A percentile compares a stretch with the other conserved stretches of the same genome.
These are phyloP conservation scores for Oscheius sp. DNA, from an alignment of 2,888 invertebrate species.

Conservation along the genomic window DNA sequence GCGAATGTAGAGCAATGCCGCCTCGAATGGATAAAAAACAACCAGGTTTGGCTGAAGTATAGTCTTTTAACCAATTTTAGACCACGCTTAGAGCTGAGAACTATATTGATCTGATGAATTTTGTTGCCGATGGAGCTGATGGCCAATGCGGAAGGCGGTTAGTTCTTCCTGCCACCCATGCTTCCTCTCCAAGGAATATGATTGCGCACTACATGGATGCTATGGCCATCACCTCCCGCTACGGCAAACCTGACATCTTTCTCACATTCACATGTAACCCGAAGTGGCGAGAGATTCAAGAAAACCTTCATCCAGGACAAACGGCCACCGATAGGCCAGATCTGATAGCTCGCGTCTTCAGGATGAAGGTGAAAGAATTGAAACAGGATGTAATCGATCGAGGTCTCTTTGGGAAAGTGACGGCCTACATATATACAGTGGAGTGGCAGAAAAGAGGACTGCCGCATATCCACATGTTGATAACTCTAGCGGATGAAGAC, in stretches of 20 bases:
- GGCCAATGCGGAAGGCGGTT: constrained; percentile 39
- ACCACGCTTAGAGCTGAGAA: background rate
- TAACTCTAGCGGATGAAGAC: constrained; percentile 55
- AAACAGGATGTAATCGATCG: constrained; percentile 49
- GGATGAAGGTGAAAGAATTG: constrained; percentile 50
- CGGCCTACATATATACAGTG: constrained; percentile 52
- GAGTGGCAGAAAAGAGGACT: constrained; percentile 69
- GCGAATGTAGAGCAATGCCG: constrained; percentile 70
- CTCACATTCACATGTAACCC: constrained; percentile 70
- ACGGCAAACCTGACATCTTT: constrained; percentile 63
- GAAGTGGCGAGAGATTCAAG: constrained; percentile 64
- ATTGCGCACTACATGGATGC: constrained; percentile 55
- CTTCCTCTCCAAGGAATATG: constrained; percentile 70
- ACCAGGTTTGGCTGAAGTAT: too few relatives aligned
- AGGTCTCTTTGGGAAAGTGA: constrained; percentile 50
- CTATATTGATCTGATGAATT: background rate
- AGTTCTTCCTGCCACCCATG: constrained; percentile 61
- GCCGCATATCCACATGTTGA: constrained; percentile 61
- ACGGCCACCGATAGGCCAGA: constrained; percentile 59
- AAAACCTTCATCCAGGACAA: constrained; percentile 43
- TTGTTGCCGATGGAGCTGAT: constrained; percentile 14
- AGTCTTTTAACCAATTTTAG: too few relatives aligned
- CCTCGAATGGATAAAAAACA: too few relatives aligned
- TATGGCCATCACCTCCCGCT: constrained; percentile 57
- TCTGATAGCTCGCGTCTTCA: constrained; percentile 58